Evolutionary conservation across 2,888 invertebrate species (phyloP).

Genomic region (Exocentrus adspersus): DNA sequence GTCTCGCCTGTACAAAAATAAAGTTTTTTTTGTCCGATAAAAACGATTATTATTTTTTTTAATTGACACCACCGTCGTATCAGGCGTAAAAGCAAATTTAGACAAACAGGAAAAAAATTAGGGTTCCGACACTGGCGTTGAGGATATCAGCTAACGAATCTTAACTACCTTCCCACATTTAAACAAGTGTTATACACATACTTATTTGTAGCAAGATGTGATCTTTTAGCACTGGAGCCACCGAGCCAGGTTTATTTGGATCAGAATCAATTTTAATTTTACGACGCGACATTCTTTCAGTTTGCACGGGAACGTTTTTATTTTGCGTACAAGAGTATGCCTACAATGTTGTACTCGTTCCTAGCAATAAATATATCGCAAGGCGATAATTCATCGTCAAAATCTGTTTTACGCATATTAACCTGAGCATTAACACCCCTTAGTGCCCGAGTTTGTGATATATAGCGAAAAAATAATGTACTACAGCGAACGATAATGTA

Average conservation of each 20-base stretch:
- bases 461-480: slow-evolving; percentile 28
- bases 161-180: slow-evolving; percentile 47
- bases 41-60: too few species aligned
- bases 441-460: not conserved
- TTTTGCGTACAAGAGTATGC: too few species aligned
- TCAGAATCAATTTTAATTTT: slow-evolving; percentile 22
- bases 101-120: too few species aligned
- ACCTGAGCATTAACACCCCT: slow-evolving; percentile 22
- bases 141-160: slow-evolving; percentile 32
- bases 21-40: too few species aligned
- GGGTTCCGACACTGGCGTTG: slow-evolving; percentile 16
- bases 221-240: slow-evolving; percentile 10
- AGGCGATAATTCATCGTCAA: slow-evolving; percentile 31
- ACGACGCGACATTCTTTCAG: not conserved
- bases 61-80: too few species aligned
- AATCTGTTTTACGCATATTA: slow-evolving; percentile 34
- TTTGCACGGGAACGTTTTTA: not conserved
- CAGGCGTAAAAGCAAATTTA: too few species aligned
- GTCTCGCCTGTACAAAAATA: not conserved
- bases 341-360: not conserved
- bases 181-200: slow-evolving; percentile 47
- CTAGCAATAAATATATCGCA: slow-evolving; percentile 22
- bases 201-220: slow-evolving; percentile 39
- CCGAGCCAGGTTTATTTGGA: slow-evolving; percentile 1
- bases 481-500: slow-evolving; percentile 35